Base-by-base conservation (phyloP, 2,113 vertebrate species). In the Astatoreochromis straeleni region DNA sequence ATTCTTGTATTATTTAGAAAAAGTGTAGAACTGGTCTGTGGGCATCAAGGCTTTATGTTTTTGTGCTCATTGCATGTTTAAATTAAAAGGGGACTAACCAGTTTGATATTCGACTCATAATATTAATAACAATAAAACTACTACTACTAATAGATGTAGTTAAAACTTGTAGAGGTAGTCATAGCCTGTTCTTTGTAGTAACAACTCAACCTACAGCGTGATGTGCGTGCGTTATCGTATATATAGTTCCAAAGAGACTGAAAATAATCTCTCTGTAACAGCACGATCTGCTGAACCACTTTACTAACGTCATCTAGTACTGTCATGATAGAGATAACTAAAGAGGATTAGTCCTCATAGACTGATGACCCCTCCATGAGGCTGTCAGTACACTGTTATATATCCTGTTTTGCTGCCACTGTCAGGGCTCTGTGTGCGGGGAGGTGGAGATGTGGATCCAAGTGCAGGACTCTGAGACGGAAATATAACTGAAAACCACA, bases 261-360 rank as follows among this genome's bases (percentile, higher is more conserved):
- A 24, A 55, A 91, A 65, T 49, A 80, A 26, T 35, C 60, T n/a
- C 9, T 24, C 33, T 55, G 24, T 40, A 55, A 85, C 80, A 65
- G 70, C 58, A 89, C 45, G 58, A 63, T 17, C 82, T 63, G 55
- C 55, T 29, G 24, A 57, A 57, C 68, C 26, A 81, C 26, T 89
- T 42, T 65, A 57, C 58, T 55, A 21, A 85, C 55, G 63, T 80
- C 78, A 84, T 78, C 29, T 26, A 75, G 47, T 55, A 60, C 21
- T 57, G 7, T 57, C 12, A 57, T 26, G 24, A 57, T 26, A 83
- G 45, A 81, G 90, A 92, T 89, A 75, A 92, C 57, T 92, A 85
- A 81, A 70, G 86, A 55, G 88, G 93, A 93, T 93, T 93, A 88
- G 83, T 90, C 82, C 82, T 85, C 35, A 29, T 86, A 86, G 89